phyloP scores from a whole-genome alignment of 2,888 invertebrate species.

The Chloroclysta siterata region DNA sequence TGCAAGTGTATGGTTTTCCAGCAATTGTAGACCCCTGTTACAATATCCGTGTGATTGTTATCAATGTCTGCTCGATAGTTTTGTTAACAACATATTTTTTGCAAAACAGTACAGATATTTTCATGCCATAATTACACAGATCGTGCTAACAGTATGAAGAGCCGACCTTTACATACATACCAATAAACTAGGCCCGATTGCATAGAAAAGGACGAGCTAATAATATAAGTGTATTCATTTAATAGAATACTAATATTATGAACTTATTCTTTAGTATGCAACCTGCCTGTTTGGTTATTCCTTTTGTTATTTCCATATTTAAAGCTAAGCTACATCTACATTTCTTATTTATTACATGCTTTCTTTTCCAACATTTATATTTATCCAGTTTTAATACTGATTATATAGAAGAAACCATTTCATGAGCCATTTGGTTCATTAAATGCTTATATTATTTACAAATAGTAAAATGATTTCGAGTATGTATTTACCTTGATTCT shows the following conservation, averaged over 20 bases:
- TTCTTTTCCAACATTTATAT: conserved; percentile 26
- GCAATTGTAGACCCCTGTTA: conserved; percentile 8
- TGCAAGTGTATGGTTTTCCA: conserved; percentile 8
- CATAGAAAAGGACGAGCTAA: not conserved
- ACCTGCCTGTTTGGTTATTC: conserved; percentile 33
- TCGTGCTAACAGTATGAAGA: conserved; percentile 43
- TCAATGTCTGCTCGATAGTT: conserved; percentile 45
- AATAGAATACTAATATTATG: not conserved
- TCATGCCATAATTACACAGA: conserved; percentile 77
- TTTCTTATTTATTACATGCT: conserved; percentile 39
- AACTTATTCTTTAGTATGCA: not conserved
- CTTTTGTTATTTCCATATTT: conserved; percentile 39
- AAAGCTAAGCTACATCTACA: conserved; percentile 41
- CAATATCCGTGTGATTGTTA: conserved; percentile 32
- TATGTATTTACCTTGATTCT: conserved; percentile 87
- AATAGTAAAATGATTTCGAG: conserved; percentile 24
- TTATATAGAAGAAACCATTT: not conserved
- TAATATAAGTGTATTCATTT: not conserved
- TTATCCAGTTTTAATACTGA: conserved; percentile 16
- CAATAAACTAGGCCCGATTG: conserved; percentile 13
- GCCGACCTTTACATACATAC: conserved; percentile 24
- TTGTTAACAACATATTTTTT: conserved; percentile 48
- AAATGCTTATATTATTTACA: conserved; percentile 28
- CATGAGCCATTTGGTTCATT: conserved; percentile 7
- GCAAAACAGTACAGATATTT: conserved; percentile 51